Evolutionary conservation across 1,140 invertebrate species (phyloP), one percentile per base, ranked within the genome.

Genomic region (Drosophila kurseongensis): DNA sequence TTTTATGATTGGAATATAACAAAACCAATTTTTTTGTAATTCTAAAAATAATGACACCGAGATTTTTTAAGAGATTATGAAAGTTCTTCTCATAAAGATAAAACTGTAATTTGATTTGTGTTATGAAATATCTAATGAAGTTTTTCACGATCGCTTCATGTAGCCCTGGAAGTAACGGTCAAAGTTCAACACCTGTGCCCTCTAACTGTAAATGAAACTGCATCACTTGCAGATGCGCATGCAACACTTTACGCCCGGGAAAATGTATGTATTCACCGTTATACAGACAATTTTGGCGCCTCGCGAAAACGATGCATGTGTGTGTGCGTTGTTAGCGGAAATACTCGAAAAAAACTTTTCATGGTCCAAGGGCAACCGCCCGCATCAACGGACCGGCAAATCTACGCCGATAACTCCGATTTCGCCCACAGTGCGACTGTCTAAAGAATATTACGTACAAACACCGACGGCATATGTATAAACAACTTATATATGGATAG

Each of bases 181-280:
- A 59, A 62, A 62, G 60, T 9, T 40, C 60, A 63, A n/a, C 27
- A 36, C 9, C 6, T 14, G 12, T 23, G 29, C 55, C 8, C 14
- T 23, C 18, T 47, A 62, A 66, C 42, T 63, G 62, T 14, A 50
- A 41, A 18, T 16, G 23, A 42, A 27, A 54, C 36, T 66, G 65
- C 66, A 58, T 42, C 23, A 32, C 38, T 60, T 63, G 36, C 44
- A 50, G 56, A 41, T 72, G 68, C 68, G 68, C 67, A 71, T 71
- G 65, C 51, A 71, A 57, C 44, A 41, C 44, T 44, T 52, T 12
- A 67, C 62, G 65, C 65, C 65, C 38, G 65, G 38, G 44, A 69
- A 40, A 71, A 18, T 35, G 42, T 62, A 50, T 69, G 67, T 71
- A 71, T 71, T 42, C 67, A 69, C 63, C 65, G 67, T 57, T 71